Evolutionary conservation across 2,888 invertebrate genomes (phyloP).

Genomic region (Toxonevra muliebris): DNA sequence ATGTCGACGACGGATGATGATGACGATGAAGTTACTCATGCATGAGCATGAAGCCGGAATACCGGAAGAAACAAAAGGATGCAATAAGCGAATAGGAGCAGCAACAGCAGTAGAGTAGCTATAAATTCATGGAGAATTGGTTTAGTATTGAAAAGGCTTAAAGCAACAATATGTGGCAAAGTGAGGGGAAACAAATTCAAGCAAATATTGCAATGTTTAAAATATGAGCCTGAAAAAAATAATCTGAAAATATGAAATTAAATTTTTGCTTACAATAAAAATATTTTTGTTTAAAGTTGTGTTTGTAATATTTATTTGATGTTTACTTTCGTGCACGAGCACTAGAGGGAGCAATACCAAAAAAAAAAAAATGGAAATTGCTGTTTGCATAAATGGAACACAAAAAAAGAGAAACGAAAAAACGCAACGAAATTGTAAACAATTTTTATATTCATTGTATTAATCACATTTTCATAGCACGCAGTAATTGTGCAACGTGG

Average conservation of each 20-base stretch:
- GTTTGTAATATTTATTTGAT: slow-evolving; percentile 14
- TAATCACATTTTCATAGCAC: slow-evolving; percentile 33
- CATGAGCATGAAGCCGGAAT: slow-evolving; percentile 26
- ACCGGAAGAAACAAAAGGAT: slow-evolving; percentile 37
- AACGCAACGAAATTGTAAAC: slow-evolving; percentile 18
- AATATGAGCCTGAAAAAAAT: background rate
- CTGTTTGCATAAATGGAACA: background rate
- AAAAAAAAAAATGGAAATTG: too few species aligned
- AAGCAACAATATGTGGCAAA: too few species aligned
- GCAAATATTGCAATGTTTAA: too few species aligned
- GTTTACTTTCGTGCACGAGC: background rate
- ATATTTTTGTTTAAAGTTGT: slow-evolving; percentile 11
- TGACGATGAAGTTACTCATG: slow-evolving; percentile 34
- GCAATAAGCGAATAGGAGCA: slow-evolving; percentile 19
- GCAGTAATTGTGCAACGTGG: background rate
- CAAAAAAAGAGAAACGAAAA: slow-evolving; percentile 11
- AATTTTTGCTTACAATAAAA: slow-evolving; percentile 6
- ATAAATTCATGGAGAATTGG: background rate
- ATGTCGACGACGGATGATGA: slow-evolving; percentile 18
- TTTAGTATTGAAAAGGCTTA: too few species aligned
- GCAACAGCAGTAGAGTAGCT: background rate
- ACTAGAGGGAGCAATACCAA: background rate
- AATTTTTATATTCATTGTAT: slow-evolving; percentile 33
- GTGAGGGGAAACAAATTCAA: too few species aligned
- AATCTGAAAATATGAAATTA: background rate